Conservation (phyloP, 1,140 invertebrate genomes). For the Scaptomyza hsui region DNA sequence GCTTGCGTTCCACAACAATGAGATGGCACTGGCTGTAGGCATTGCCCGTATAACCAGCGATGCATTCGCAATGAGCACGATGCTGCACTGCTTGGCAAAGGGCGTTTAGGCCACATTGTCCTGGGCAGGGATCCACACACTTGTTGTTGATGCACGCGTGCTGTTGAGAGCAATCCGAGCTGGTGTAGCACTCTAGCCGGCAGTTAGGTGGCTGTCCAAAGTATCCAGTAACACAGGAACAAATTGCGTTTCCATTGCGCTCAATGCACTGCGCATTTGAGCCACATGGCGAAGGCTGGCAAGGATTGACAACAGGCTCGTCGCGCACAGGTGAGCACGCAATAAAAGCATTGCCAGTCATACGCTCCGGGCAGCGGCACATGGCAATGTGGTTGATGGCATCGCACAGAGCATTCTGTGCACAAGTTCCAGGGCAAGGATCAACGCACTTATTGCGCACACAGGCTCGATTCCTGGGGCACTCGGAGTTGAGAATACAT, state of each 20-base stretch:
- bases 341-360: conserved; percentile 89
- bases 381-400: conserved; percentile 91
- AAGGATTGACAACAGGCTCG: conserved; percentile 85
- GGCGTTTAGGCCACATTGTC: conserved; percentile 90
- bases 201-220: conserved; percentile 90
- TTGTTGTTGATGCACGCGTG: conserved; percentile 91
- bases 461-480: conserved; percentile 89
- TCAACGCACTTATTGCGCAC: conserved; percentile 92
- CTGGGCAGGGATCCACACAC: conserved; percentile 91
- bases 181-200: conserved; percentile 90
- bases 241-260: conserved; percentile 89
- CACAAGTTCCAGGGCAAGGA: conserved; percentile 91
- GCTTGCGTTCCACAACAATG: conserved; percentile 85
- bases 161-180: conserved; percentile 89
- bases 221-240: conserved; percentile 89
- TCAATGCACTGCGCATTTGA: conserved; percentile 90
- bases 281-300: conserved; percentile 90
- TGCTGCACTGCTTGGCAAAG: conserved; percentile 90
- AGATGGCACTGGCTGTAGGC: conserved; percentile 90
- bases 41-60: conserved; percentile 89
- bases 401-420: conserved; percentile 90
- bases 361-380: conserved; percentile 90
- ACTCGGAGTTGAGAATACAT: conserved; percentile 91
- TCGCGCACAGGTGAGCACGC: conserved; percentile 73
- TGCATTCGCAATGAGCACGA: conserved; percentile 90